Evolutionary conservation across 2,888 invertebrate genomes (phyloP).

Genomic region (Omphaloscelis lunosa): DNA sequence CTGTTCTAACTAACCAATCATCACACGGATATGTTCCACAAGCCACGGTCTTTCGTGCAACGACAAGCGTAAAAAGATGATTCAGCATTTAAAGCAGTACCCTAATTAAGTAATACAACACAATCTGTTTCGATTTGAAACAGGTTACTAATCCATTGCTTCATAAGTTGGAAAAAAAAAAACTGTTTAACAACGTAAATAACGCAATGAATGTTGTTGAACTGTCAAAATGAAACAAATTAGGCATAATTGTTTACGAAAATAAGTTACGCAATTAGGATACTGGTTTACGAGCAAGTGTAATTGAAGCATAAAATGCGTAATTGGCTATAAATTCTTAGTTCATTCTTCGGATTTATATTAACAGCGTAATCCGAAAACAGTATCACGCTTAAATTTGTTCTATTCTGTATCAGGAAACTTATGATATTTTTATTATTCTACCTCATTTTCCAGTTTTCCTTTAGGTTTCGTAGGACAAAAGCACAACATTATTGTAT

Average conservation of each 20-base stretch:
- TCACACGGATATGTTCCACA: constrained; percentile 5
- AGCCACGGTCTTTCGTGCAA: constrained; percentile 19
- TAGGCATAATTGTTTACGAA: too few species aligned
- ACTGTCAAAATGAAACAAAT: too few species aligned
- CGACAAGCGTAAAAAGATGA: constrained; percentile 20
- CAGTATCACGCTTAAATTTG: background rate
- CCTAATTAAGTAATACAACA: too few species aligned
- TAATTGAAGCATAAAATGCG: constrained; percentile 52
- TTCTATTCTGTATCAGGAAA: too few species aligned
- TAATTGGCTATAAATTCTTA: constrained; percentile 43
- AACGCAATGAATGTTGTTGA: too few species aligned
- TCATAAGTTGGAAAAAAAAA: too few species aligned
- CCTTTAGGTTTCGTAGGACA: background rate
- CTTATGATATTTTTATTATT: background rate
- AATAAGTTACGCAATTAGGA: too few species aligned
- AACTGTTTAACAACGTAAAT: too few species aligned
- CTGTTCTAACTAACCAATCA: background rate
- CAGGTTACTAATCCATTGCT: too few species aligned
- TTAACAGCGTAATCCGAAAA: constrained; percentile 12
- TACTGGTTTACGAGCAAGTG: constrained; percentile 44
- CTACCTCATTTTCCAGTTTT: background rate
- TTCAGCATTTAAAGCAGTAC: constrained; percentile 28
- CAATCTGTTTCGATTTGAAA: too few species aligned
- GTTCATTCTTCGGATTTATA: constrained; percentile 30
- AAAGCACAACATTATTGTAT: constrained; percentile 17